Percentiles rank a stretch among this genome's conserved stretches.
Conservation (phyloP, 1,140 invertebrate species). For the Drepana arcuata region DNA sequence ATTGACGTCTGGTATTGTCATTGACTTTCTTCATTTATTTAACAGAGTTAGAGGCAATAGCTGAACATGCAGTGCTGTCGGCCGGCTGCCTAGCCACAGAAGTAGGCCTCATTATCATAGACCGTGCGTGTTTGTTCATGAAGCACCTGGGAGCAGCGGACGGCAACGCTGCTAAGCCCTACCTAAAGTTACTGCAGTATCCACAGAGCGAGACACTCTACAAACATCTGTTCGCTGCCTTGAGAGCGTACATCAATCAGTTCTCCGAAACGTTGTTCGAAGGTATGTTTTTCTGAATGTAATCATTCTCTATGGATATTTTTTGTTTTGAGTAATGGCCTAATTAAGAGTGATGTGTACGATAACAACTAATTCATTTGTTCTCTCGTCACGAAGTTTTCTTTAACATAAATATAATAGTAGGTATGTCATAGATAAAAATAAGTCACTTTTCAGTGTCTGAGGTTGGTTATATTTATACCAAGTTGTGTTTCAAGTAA, state of each 20-base stretch:
- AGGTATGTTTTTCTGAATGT: slow-evolving; percentile 67
- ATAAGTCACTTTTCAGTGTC: too few species aligned
- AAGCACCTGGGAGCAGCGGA: slow-evolving; percentile 84
- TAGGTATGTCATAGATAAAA: too few species aligned
- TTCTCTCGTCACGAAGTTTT: too few species aligned
- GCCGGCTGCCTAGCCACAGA: slow-evolving; percentile 93
- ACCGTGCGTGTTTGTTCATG: slow-evolving; percentile 88
- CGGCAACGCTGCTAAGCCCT: slow-evolving; percentile 83
- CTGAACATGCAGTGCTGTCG: slow-evolving; percentile 78
- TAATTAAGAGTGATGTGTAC: not conserved
- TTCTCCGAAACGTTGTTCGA: slow-evolving; percentile 87
- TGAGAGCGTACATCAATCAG: slow-evolving; percentile 93
- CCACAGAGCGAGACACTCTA: slow-evolving; percentile 92
- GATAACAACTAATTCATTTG: too few species aligned
- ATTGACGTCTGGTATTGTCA: too few species aligned
- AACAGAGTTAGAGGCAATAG: slow-evolving; percentile 74
- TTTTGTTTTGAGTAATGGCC: not conserved
- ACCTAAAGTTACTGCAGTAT: slow-evolving; percentile 88
- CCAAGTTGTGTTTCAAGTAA: too few species aligned
- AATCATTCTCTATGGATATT: not conserved
- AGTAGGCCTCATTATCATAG: slow-evolving; percentile 89
- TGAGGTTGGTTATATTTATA: too few species aligned
- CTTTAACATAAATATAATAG: too few species aligned
- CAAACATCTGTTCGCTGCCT: slow-evolving; percentile 91
- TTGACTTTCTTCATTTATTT: too few species aligned